These are phyloP conservation scores for Lochmaea crataegi DNA, from an alignment of 2,888 invertebrate genomes.

Conservation along the genomic window DNA sequence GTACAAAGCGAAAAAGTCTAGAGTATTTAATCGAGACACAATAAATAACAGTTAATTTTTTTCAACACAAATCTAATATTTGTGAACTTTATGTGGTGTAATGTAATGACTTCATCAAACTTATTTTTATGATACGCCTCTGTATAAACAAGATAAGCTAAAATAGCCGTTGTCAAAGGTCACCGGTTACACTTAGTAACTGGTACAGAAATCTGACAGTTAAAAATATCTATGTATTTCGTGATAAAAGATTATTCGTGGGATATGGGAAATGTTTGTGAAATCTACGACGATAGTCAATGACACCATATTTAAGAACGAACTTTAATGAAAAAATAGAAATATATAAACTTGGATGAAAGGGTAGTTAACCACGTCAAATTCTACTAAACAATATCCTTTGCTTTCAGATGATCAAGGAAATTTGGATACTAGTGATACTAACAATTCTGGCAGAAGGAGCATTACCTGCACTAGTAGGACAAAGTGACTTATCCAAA, in stretches of 20 bases:
- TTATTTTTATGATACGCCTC: background rate
- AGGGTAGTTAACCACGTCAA: constrained; percentile 13
- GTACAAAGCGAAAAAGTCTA: too few relatives aligned
- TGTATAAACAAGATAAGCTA: constrained; percentile 35
- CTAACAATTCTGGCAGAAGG: constrained; percentile 15
- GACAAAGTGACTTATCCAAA: constrained; percentile 52
- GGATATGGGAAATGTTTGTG: constrained; percentile 5
- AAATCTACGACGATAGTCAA: constrained; percentile 1
- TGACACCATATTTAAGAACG: background rate
- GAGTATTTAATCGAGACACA: too few relatives aligned
- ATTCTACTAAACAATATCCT: constrained; percentile 38
- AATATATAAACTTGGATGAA: background rate
- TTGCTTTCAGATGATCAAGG: constrained; percentile 44
- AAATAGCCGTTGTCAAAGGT: constrained; percentile 39
- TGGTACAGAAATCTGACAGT: constrained; percentile 41
- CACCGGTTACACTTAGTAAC: constrained; percentile 37
- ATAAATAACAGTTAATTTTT: too few relatives aligned
- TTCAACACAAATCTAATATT: too few relatives aligned
- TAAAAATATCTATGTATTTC: constrained; percentile 35
- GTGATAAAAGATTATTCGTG: constrained; percentile 17
- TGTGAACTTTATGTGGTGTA: too few relatives aligned
- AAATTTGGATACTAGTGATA: constrained; percentile 36
- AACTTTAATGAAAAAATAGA: too few relatives aligned
- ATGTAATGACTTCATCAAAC: too few relatives aligned
- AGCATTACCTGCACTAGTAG: constrained; percentile 21